Base-by-base conservation (phyloP, 2,888 invertebrate species). In the Pteria penguin region DNA sequence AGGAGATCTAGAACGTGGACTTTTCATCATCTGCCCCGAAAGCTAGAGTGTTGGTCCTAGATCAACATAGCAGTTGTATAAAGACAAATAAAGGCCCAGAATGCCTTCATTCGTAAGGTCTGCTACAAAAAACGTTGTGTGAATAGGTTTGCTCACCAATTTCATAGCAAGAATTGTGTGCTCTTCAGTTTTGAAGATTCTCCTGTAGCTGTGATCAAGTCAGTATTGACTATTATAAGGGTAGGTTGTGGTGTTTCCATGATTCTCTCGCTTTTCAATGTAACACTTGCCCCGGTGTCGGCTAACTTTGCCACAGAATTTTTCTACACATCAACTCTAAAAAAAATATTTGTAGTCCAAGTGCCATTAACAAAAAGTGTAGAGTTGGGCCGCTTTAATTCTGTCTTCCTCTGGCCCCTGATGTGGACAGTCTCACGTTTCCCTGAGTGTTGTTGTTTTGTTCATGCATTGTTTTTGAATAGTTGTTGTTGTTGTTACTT, bases 21-120 rank as follows among this genome's bases (percentile, higher is more conserved):
- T n/a, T n/a, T n/a, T n/a, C n/a, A n/a, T n/a, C n/a, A n/a, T n/a
- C n/a, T n/a, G n/a, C n/a, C n/a, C n/a, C n/a, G n/a, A n/a, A n/a
- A n/a, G n/a, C n/a, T n/a, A n/a, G n/a, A n/a, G n/a, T n/a, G n/a
- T n/a, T n/a, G n/a, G n/a, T n/a, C n/a, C n/a, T n/a, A n/a, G n/a
- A n/a, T n/a, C n/a, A n/a, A n/a, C n/a, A n/a, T n/a, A n/a, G n/a
- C n/a, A n/a, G n/a, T n/a, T n/a, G n/a, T n/a, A n/a, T n/a, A n/a
- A n/a, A n/a, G n/a, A n/a, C n/a, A 71, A 71, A 62, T 71, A 61
- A 29, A 71, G 11, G 8, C 71, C 62, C 31, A 62, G 52, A 32
- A 62, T 71, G n/a, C 65, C 65, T 62, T 72, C 57, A 65, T 72
- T 72, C 14, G 63, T 27, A 31, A 72, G 63, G 26, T 72, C 58